These are phyloP conservation scores for Dendrocincla tyrannina DNA, from an alignment of 2,797 vertebrate species.

Conservation along the genomic window DNA sequence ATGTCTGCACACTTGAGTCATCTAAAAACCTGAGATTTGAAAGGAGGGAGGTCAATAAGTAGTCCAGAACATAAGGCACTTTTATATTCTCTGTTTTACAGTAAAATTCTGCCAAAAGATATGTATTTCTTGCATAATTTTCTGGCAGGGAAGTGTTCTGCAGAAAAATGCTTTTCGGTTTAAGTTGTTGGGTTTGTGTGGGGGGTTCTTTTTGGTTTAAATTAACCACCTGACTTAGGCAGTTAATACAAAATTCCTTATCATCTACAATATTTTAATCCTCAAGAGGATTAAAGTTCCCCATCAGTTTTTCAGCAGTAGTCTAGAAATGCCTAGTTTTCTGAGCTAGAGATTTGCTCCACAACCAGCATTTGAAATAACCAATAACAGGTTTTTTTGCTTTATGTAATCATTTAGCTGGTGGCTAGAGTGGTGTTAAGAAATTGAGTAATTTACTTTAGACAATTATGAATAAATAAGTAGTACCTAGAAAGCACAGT, in stretches of 20 bases:
- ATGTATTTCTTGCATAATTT: background rate
- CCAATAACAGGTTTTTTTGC: background rate
- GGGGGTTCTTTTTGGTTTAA: background rate
- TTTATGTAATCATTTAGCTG: background rate
- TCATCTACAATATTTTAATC: background rate
- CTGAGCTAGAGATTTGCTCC: background rate
- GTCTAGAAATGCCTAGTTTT: background rate
- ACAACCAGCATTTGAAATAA: background rate
- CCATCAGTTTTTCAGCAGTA: background rate
- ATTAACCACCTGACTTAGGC: background rate
- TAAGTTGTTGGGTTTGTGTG: background rate
- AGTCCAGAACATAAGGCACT: background rate
- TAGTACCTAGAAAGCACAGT: background rate
- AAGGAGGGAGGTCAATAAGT: background rate
- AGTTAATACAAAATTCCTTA: background rate
- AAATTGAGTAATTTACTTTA: background rate
- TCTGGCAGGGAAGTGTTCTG: background rate
- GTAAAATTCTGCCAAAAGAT: background rate
- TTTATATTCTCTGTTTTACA: background rate
- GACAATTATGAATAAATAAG: background rate
- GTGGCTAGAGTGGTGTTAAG: background rate
- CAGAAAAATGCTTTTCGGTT: background rate
- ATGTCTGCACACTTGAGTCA: fast-evolving
- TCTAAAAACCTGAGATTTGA: background rate
- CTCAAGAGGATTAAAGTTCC: background rate